Evolutionary conservation across 2,888 invertebrate genomes (phyloP).

Genomic region (Plemyria rubiginata): DNA sequence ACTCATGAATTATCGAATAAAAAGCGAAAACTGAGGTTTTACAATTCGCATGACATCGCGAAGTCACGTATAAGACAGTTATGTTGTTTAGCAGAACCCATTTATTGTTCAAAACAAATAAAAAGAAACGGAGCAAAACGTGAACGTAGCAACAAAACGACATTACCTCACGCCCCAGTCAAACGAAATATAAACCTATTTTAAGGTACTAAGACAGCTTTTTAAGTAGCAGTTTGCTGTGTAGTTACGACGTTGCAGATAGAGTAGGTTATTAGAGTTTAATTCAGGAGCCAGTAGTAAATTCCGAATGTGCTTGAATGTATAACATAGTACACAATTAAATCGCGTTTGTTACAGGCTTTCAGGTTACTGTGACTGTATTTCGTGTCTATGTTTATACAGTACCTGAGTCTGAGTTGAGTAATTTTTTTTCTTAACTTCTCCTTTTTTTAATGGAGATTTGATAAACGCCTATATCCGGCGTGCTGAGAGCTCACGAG

Average conservation of each 20-base stretch:
- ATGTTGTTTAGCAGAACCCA: slow-evolving; percentile 66
- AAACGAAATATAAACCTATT: slow-evolving; percentile 42
- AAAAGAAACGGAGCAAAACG: slow-evolving; percentile 68
- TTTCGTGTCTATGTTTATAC: slow-evolving; percentile 1
- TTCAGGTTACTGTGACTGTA: slow-evolving; percentile 41
- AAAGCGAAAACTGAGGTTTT: slow-evolving; percentile 61
- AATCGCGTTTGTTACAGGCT: slow-evolving; percentile 54
- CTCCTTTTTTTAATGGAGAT: too few species aligned
- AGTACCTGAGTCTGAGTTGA: background rate
- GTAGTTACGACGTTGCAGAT: slow-evolving; percentile 45
- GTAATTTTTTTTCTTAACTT: background rate
- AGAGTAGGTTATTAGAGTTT: slow-evolving; percentile 63
- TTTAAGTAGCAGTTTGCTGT: slow-evolving; percentile 35
- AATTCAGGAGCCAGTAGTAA: slow-evolving; percentile 70
- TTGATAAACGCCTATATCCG: too few species aligned
- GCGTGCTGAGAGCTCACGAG: too few species aligned
- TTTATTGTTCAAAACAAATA: slow-evolving; percentile 78
- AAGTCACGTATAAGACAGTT: slow-evolving; percentile 68
- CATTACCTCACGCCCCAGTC: slow-evolving; percentile 37
- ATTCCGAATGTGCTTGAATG: slow-evolving; percentile 68
- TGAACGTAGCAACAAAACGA: slow-evolving; percentile 49
- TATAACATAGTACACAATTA: slow-evolving; percentile 63
- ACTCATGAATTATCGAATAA: slow-evolving; percentile 66
- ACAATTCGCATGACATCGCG: slow-evolving; percentile 61
- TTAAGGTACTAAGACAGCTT: slow-evolving; percentile 40